Evolutionary conservation across 2,797 vertebrate genomes (phyloP).

Genomic region (Rhinella marina): DNA sequence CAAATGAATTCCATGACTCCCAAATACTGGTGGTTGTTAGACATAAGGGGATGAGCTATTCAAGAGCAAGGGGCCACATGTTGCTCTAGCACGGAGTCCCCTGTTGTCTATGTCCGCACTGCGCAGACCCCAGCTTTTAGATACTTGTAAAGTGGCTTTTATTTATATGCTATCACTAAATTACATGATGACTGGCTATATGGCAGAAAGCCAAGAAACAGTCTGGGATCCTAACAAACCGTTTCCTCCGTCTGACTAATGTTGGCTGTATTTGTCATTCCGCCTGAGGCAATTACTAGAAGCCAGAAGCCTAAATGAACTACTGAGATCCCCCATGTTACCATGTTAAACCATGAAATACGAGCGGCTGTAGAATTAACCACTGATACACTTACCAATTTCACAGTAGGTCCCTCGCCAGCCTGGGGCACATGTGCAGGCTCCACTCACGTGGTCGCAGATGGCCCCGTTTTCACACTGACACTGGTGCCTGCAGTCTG

Average conservation of each 20-base stretch:
- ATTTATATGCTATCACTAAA: not conserved
- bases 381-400: conserved; percentile 75
- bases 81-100: too few species aligned
- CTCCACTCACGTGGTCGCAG: conserved; percentile 92
- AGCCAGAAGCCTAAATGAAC: not conserved
- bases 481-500: conserved; percentile 80
- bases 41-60: too few species aligned
- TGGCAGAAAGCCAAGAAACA: conserved; percentile 12
- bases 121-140: not conserved
- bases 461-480: conserved; percentile 85
- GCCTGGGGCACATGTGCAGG: conserved; percentile 87
- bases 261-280: conserved; percentile 8
- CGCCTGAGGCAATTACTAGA: not conserved
- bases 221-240: not conserved
- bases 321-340: not conserved
- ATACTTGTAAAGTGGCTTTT: not conserved
- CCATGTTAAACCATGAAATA: not conserved
- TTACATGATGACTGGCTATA: not conserved
- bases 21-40: too few species aligned
- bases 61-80: too few species aligned
- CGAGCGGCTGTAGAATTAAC: not conserved
- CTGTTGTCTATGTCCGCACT: not conserved
- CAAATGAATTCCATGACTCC: too few species aligned
- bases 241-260: conserved; percentile 19
- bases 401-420: conserved; percentile 94